Evolutionary conservation across 2,113 vertebrate genomes (phyloP).

Genomic region (Pipra filicauda): DNA sequence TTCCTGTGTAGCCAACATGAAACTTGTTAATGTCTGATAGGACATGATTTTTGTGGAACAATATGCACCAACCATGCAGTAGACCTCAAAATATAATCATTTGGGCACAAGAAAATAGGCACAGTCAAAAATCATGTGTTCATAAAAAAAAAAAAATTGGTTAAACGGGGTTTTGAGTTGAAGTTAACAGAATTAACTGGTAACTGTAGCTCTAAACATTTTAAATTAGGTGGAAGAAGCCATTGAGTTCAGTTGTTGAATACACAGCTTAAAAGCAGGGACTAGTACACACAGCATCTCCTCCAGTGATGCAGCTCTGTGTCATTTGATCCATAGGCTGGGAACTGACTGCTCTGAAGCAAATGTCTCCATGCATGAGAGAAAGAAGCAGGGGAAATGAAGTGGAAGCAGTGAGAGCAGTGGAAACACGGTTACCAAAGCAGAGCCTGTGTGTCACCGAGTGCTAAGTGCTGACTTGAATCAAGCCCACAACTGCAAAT

Average conservation of each 20-base stretch:
- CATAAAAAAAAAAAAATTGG: background rate
- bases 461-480: background rate
- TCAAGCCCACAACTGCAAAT: background rate
- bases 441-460: background rate
- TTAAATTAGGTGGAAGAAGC: background rate
- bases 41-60: background rate
- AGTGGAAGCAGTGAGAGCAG: background rate
- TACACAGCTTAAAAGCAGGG: background rate
- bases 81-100: background rate
- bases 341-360: background rate
- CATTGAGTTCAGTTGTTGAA: background rate
- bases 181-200: background rate
- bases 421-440: background rate
- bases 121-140: background rate
- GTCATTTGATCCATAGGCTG: background rate
- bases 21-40: background rate
- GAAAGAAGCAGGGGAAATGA: background rate
- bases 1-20: background rate
- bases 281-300: background rate
- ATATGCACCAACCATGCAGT: background rate
- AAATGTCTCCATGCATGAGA: background rate
- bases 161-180: background rate
- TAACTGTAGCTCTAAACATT: background rate
- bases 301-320: background rate
- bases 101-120: background rate